Percentiles rank a stretch among this genome's conserved stretches.
phyloP scores from a whole-genome alignment of 2,888 invertebrate species.

The Sarcophaga subvicina region DNA sequence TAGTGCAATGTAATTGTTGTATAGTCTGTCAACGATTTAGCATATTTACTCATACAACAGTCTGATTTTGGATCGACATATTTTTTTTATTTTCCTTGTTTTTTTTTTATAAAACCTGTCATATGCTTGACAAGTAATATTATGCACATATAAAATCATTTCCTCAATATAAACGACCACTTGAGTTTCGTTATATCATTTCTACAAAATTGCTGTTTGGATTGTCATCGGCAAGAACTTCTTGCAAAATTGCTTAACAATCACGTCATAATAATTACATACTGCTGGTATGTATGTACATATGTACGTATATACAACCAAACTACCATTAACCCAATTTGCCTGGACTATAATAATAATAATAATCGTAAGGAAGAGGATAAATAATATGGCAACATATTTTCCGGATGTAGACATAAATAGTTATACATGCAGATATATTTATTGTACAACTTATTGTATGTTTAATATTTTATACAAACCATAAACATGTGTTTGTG shows the following conservation, averaged over 20 bases:
- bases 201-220: no score
- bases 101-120: background rate
- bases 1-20: no score
- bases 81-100: background rate
- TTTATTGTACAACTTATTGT: background rate
- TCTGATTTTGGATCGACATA: background rate
- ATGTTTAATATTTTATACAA: background rate
- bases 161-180: no score
- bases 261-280: background rate
- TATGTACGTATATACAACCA: background rate
- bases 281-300: background rate
- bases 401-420: background rate
- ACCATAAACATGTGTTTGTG: slow-evolving; percentile 1
- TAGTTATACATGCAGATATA: background rate
- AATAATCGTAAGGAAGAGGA: background rate
- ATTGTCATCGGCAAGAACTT: no score
- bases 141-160: no score
- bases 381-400: background rate
- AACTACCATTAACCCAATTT: background rate
- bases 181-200: no score
- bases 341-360: background rate
- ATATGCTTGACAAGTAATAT: no score
- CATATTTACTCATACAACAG: background rate
- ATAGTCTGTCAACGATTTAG: no score
- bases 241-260: background rate